Evolutionary conservation across 2,113 vertebrate species (phyloP).

Genomic region (Passerina amoena): DNA sequence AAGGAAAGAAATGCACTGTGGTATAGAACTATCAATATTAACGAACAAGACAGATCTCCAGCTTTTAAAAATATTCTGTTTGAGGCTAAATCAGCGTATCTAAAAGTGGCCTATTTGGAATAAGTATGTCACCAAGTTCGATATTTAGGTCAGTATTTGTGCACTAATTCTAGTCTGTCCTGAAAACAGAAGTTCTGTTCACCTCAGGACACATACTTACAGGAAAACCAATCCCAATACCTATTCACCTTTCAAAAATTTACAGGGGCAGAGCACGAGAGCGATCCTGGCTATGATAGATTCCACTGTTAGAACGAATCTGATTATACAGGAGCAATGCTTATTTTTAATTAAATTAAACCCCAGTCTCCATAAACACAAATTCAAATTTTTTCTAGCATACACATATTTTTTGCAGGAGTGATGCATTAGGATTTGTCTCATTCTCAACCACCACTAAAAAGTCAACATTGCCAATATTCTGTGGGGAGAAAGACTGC

Average conservation of each 20-base stretch:
- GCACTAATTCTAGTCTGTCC: background rate
- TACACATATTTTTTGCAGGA: background rate
- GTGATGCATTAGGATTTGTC: background rate
- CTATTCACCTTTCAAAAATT: background rate
- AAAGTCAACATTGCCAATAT: background rate
- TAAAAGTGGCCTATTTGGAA: slow-evolving; percentile 24
- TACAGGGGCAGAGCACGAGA: background rate
- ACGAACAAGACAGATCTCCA: background rate
- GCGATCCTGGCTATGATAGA: background rate
- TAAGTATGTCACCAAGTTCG: background rate
- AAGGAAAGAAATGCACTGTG: background rate
- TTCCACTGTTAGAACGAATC: background rate
- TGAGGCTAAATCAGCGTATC: slow-evolving; percentile 20
- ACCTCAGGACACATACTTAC: background rate
- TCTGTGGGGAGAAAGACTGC: background rate
- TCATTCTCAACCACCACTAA: background rate
- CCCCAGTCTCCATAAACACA: background rate
- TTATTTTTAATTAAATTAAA: slow-evolving; percentile 13
- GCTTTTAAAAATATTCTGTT: slow-evolving; percentile 41
- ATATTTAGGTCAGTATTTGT: background rate
- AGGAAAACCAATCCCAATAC: background rate
- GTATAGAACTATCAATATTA: slow-evolving; percentile 6
- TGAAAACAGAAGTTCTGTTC: background rate
- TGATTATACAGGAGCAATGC: background rate
- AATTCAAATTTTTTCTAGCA: background rate